A percentile compares a stretch with the other conserved stretches of the same genome.
phyloP scores from a whole-genome alignment of 2,113 vertebrate genomes.

The Pachycephala philippinensis region DNA sequence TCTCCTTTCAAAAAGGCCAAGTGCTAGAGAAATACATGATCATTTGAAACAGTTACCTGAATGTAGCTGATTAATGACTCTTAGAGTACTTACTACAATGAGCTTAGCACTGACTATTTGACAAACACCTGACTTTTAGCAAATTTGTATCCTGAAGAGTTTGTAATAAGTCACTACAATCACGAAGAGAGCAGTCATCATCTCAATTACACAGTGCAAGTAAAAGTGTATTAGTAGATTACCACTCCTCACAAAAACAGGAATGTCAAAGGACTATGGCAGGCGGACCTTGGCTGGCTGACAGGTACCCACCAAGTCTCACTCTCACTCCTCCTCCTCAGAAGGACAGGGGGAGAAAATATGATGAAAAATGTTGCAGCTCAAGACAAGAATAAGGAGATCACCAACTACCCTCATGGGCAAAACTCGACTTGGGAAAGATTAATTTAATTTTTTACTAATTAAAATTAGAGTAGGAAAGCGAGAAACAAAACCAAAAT shows the following conservation, averaged over 20 bases:
- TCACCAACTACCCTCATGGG: background rate
- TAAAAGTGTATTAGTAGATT: background rate
- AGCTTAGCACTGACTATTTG: background rate
- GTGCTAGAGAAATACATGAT: background rate
- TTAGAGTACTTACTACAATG: background rate
- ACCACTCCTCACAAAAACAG: background rate
- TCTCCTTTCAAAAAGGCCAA: background rate
- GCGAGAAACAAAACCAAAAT: background rate
- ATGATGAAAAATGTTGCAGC: fast-evolving
- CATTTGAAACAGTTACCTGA: background rate
- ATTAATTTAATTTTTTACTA: background rate
- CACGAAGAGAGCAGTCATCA: background rate
- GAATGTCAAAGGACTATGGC: background rate
- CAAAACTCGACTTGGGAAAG: background rate
- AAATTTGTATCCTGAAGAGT: background rate
- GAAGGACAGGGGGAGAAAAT: background rate
- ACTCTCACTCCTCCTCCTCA: background rate
- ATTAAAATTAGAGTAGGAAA: background rate
- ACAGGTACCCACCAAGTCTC: background rate
- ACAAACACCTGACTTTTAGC: background rate
- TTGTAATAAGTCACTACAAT: background rate
- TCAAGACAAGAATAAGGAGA: background rate
- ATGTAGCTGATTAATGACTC: background rate
- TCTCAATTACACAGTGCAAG: background rate
- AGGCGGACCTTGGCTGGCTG: background rate